Conservation (phyloP, 2,888 invertebrate species). For the Leucania comma region DNA sequence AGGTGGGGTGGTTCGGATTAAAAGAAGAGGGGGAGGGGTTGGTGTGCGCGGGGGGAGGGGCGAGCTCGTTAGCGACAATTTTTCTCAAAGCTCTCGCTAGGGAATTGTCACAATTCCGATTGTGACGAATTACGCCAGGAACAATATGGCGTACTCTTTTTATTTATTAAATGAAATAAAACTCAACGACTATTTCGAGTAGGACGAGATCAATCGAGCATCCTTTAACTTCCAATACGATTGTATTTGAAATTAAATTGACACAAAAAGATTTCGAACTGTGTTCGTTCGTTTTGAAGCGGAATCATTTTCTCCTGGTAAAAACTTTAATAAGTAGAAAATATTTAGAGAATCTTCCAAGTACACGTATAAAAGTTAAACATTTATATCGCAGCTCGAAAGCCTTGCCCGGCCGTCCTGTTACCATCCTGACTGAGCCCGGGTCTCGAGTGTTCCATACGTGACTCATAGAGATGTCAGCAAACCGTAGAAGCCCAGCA, state of each 20-base stretch:
- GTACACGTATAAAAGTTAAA: constrained; percentile 9
- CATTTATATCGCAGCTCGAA: constrained; percentile 16
- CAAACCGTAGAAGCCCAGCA: too few relatives aligned
- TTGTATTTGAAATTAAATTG: background rate
- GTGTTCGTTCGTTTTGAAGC: background rate
- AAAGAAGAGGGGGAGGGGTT: constrained; percentile 74
- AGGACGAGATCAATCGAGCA: constrained; percentile 52
- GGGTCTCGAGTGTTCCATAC: too few relatives aligned
- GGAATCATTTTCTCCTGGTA: background rate
- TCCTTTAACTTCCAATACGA: constrained; percentile 25
- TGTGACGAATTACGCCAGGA: constrained; percentile 87
- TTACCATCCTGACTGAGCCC: constrained; percentile 3
- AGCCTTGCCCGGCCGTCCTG: too few relatives aligned
- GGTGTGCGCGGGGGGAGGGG: constrained; percentile 55
- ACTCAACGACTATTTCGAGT: constrained; percentile 63
- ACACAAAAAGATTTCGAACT: constrained; percentile 15
- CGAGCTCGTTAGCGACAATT: constrained; percentile 90
- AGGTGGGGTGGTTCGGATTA: constrained; percentile 81
- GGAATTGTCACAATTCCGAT: constrained; percentile 89
- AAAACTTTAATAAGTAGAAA: background rate
- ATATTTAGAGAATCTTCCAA: background rate
- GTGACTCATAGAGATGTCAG: too few relatives aligned
- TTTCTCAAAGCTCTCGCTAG: constrained; percentile 88
- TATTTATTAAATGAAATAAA: constrained; percentile 80
- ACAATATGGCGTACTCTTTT: constrained; percentile 77